A percentile compares a stretch with the other conserved stretches of the same genome.
These are phyloP conservation scores for Nomada fabriciana DNA, from an alignment of 2,888 invertebrate genomes.

Conservation along the genomic window DNA sequence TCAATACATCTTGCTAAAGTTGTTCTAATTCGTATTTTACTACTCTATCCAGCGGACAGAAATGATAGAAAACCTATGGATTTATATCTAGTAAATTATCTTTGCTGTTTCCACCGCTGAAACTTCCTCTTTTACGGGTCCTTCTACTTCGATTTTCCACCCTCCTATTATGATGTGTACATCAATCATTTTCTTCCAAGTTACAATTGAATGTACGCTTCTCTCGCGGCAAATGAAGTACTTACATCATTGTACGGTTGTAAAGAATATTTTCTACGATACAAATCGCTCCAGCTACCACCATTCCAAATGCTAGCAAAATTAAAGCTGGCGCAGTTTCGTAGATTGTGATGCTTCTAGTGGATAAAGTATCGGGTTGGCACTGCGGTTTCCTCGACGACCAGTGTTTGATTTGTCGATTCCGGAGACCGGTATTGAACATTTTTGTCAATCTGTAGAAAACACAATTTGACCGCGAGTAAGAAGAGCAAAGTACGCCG, in stretches of 20 bases:
- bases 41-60: neutral
- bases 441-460: constrained; percentile 72
- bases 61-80: neutral
- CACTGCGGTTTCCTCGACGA: constrained; percentile 77
- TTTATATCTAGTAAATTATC: constrained; percentile 41
- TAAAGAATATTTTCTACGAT: constrained; percentile 61
- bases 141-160: neutral
- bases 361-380: constrained; percentile 69
- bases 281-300: constrained; percentile 69
- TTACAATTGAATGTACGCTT: neutral
- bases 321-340: constrained; percentile 77
- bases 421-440: constrained; percentile 74
- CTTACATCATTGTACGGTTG: constrained; percentile 51
- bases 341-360: constrained; percentile 77
- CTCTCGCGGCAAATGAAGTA: neutral
- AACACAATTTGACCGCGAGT: neutral
- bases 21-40: neutral
- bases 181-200: neutral
- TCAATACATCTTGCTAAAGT: neutral
- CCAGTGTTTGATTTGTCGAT: constrained; percentile 77
- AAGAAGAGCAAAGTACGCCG: neutral
- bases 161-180: neutral
- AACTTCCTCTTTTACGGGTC: constrained; percentile 12
- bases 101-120: constrained; percentile 39
- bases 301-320: constrained; percentile 69